Conservation (phyloP, 2,888 invertebrate genomes). For the Aethes cnicana region DNA sequence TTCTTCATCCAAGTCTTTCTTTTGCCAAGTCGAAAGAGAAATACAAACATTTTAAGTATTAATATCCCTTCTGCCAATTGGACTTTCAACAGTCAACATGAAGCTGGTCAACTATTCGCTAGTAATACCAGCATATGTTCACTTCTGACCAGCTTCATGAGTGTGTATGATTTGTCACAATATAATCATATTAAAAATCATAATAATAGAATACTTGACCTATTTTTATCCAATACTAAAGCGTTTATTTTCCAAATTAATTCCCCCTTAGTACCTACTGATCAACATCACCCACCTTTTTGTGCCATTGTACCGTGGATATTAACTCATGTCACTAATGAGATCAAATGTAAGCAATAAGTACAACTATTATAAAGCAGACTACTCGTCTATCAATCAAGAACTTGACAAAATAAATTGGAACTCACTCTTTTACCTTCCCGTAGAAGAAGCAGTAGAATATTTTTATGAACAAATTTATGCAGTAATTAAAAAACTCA, state of each 20-base stretch:
- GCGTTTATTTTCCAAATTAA: neutral
- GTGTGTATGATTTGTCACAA: neutral
- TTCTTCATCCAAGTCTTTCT: too few relatives aligned
- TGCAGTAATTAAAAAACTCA: constrained; percentile 25
- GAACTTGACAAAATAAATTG: neutral
- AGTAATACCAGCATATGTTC: neutral
- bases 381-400: neutral
- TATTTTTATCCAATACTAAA: neutral
- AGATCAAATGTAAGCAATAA: neutral
- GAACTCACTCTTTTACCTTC: neutral
- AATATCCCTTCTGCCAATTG: neutral
- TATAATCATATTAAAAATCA: neutral
- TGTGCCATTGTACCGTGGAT: neutral
- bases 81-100: neutral
- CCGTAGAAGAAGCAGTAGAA: neutral
- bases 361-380: neutral
- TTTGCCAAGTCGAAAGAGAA: too few relatives aligned
- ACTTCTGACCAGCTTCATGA: neutral
- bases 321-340: neutral
- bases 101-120: neutral
- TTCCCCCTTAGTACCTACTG: neutral
- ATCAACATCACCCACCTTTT: neutral
- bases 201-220: neutral
- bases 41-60: too few relatives aligned
- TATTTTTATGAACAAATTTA: constrained; percentile 29